These are phyloP conservation scores for Chamaea fasciata DNA, from an alignment of 2,113 vertebrate species.

Conservation along the genomic window DNA sequence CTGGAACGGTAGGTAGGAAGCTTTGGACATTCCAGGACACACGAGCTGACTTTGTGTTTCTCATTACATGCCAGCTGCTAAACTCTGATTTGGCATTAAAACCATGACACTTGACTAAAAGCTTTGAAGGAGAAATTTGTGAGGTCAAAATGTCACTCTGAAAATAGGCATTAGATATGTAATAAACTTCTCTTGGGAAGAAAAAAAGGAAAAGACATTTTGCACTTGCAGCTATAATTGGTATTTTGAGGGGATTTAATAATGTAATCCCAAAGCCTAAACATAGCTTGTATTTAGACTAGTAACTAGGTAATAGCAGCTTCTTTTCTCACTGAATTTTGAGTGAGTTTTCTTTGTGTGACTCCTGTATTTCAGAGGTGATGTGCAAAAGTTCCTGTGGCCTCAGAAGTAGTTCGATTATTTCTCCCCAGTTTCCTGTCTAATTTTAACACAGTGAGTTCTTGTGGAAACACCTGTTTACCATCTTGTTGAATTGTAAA, in stretches of 20 bases:
- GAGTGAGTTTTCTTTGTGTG: not conserved
- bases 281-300: not conserved
- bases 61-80: not conserved
- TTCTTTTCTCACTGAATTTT: not conserved
- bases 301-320: not conserved
- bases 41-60: conserved; percentile 24
- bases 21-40: conserved; percentile 53
- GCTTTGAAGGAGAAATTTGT: not conserved
- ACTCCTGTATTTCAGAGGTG: conserved; percentile 5
- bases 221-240: not conserved
- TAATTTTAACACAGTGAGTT: conserved; percentile 21
- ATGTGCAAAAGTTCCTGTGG: conserved; percentile 16
- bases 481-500: conserved; percentile 71
- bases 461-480: conserved; percentile 65
- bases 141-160: not conserved
- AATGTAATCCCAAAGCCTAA: not conserved
- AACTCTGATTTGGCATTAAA: not conserved
- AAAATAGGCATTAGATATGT: not conserved
- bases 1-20: conserved; percentile 40
- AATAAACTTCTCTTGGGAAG: not conserved
- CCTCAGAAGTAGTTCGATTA: not conserved
- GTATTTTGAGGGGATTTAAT: not conserved
- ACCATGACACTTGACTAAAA: not conserved
- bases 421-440: not conserved
- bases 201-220: not conserved